phyloP scores from a whole-genome alignment of 2,888 invertebrate genomes.

The Ashinkailepas kermadecensis region DNA sequence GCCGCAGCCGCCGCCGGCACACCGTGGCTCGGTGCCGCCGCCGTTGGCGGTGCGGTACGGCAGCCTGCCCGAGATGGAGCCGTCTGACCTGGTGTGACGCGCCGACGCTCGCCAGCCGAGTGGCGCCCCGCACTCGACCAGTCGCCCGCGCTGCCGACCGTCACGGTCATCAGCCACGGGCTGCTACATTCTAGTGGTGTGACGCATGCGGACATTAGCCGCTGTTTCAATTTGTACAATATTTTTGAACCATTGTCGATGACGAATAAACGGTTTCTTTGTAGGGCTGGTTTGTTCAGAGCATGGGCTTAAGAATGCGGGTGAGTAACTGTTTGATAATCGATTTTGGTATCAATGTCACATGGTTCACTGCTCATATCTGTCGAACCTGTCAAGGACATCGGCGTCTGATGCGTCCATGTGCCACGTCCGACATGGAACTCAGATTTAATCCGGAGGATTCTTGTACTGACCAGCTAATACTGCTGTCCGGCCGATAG shows the following conservation, averaged over 20 bases:
- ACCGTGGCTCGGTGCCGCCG: neutral
- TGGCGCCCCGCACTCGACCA: neutral
- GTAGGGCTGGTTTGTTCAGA: neutral
- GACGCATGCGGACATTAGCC: neutral
- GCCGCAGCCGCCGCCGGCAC: slow-evolving; percentile 7
- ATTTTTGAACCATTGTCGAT: neutral
- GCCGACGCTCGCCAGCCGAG: too few species aligned
- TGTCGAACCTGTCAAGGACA: too few species aligned
- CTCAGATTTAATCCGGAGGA: too few species aligned
- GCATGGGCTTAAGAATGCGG: too few species aligned
- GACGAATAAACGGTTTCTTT: slow-evolving; percentile 1
- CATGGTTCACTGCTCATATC: too few species aligned
- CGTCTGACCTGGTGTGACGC: neutral
- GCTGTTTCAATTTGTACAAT: slow-evolving; percentile 17
- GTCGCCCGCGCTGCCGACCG: neutral
- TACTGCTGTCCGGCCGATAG: too few species aligned
- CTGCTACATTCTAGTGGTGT: neutral
- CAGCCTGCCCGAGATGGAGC: neutral
- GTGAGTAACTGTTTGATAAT: too few species aligned
- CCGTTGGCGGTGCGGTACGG: slow-evolving; percentile 8
- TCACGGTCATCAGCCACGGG: neutral
- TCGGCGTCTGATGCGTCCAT: too few species aligned
- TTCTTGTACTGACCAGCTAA: too few species aligned
- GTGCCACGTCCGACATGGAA: too few species aligned
- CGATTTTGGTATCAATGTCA: too few species aligned